Evolutionary conservation across 2,797 vertebrate species (phyloP).

Genomic region (Thunnus albacares): DNA sequence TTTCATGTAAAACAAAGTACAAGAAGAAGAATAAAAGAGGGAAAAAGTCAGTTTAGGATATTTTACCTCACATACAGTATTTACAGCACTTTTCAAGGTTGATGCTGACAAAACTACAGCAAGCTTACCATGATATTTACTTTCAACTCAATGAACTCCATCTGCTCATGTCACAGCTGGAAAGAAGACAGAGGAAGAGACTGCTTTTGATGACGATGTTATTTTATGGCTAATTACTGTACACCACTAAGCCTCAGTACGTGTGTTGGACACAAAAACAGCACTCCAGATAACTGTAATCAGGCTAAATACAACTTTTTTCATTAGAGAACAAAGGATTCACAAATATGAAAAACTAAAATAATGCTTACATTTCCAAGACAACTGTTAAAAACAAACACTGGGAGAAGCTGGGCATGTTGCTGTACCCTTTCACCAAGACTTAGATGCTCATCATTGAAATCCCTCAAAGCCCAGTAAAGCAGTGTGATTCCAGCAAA

Average conservation of each 20-base stretch:
- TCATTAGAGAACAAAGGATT: neutral
- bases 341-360: conserved; percentile 7
- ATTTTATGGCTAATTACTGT: conserved; percentile 32
- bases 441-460: conserved; percentile 44
- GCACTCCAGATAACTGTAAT: neutral
- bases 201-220: conserved; percentile 5
- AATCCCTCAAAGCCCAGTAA: conserved; percentile 46
- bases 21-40: neutral
- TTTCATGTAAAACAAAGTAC: neutral
- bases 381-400: conserved; percentile 24
- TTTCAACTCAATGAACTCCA: conserved; percentile 14
- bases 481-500: conserved; percentile 43
- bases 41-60: neutral
- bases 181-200: conserved; percentile 10
- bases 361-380: conserved; percentile 13
- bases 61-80: neutral
- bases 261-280: conserved; percentile 6
- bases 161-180: conserved; percentile 27
- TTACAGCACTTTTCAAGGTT: neutral
- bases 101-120: conserved; percentile 4
- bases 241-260: conserved; percentile 6
- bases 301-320: neutral
- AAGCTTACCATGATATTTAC: conserved; percentile 3
- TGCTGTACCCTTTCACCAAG: conserved; percentile 24
- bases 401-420: conserved; percentile 19